A percentile compares a stretch with the other conserved stretches of the same genome.
These are phyloP conservation scores for Procambarus virginalis DNA, from an alignment of 1,140 invertebrate genomes.

Conservation along the genomic window DNA sequence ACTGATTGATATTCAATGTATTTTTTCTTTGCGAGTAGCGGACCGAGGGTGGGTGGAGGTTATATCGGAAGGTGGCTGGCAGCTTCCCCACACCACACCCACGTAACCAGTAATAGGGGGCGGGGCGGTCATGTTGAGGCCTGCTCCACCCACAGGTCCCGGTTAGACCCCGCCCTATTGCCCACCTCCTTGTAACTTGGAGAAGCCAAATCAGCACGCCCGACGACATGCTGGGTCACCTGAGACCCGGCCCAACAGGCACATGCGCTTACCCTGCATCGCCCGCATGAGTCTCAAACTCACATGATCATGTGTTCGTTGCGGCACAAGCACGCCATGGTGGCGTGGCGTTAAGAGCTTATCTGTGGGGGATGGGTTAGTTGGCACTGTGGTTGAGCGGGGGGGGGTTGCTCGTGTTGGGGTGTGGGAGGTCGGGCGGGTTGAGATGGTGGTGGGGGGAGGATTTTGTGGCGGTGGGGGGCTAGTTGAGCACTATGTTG, in stretches of 20 bases:
- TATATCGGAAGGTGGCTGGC: slow-evolving; percentile 47
- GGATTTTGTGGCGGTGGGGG: too few relatives aligned
- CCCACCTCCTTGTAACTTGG: slow-evolving; percentile 58
- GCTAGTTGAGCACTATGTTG: too few relatives aligned
- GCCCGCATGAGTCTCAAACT: slow-evolving; percentile 50
- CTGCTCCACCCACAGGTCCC: slow-evolving; percentile 23
- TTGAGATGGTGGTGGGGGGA: too few relatives aligned
- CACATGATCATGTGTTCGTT: slow-evolving; percentile 42
- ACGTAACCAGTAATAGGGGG: not conserved
- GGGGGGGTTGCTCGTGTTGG: too few relatives aligned
- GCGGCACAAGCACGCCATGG: slow-evolving; percentile 53
- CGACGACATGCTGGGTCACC: slow-evolving; percentile 51
- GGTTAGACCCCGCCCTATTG: slow-evolving; percentile 56
- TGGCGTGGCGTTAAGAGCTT: not conserved
- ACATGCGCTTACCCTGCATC: not conserved
- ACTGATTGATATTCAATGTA: too few relatives aligned
- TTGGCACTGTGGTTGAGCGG: too few relatives aligned
- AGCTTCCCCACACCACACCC: not conserved
- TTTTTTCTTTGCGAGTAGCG: not conserved
- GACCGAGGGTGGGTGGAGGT: slow-evolving; percentile 51
- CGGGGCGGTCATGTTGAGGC: slow-evolving; percentile 26
- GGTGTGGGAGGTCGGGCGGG: too few relatives aligned
- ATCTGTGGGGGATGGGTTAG: not conserved
- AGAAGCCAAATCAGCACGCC: slow-evolving; percentile 24
- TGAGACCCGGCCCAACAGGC: slow-evolving; percentile 28